Percentiles rank a stretch among this genome's conserved stretches.
phyloP scores from a whole-genome alignment of 2,113 vertebrate genomes.

The Lepidothrix coronata region DNA sequence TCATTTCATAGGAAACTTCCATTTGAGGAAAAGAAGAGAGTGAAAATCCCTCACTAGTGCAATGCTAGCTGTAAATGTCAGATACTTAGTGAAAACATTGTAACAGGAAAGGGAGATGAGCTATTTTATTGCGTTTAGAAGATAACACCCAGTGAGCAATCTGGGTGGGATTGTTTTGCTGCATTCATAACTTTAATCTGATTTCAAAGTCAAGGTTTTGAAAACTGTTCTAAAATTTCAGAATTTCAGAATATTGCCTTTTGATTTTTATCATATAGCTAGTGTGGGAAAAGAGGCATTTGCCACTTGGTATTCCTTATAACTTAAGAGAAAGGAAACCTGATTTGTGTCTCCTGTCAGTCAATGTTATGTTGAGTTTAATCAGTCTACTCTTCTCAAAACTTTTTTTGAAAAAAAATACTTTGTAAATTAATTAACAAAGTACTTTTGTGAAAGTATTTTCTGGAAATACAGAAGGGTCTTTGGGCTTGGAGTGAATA shows the following conservation, averaged over 20 bases:
- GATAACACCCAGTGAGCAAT: not conserved
- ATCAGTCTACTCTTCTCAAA: not conserved
- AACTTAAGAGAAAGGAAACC: not conserved
- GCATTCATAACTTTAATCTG: not conserved
- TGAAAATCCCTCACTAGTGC: not conserved
- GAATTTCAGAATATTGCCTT: not conserved
- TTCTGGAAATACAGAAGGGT: not conserved
- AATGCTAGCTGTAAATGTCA: not conserved
- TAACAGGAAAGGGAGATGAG: not conserved
- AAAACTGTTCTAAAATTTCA: not conserved
- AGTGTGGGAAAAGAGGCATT: not conserved
- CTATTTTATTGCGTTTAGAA: not conserved
- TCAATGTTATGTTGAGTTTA: not conserved
- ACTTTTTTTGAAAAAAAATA: not conserved
- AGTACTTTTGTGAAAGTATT: not conserved
- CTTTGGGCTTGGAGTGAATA: not conserved
- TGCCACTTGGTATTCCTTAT: not conserved
- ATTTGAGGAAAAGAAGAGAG: not conserved
- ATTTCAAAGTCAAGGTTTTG: not conserved
- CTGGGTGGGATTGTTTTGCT: not conserved
- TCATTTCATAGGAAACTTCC: not conserved
- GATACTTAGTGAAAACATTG: not conserved
- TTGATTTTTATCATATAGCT: not conserved
- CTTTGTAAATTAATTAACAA: not conserved
- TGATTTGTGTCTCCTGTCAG: not conserved